phyloP scores from a whole-genome alignment of 2,888 invertebrate species.

The Lepidonotus clava region DNA sequence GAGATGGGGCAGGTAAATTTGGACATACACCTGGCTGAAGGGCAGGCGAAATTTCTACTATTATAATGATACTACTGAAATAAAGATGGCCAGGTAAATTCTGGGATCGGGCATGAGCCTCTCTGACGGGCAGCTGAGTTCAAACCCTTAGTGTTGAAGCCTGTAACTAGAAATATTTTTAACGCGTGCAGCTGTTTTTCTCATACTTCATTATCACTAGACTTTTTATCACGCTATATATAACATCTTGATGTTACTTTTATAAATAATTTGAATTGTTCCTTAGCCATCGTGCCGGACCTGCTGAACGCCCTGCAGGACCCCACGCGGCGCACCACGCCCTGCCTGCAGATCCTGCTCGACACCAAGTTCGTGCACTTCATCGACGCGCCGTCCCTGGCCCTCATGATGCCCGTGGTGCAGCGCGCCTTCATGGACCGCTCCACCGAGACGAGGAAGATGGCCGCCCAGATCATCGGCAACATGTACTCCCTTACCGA shows the following conservation, averaged over 20 bases:
- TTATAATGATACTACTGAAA: too few relatives aligned
- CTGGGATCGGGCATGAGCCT: too few relatives aligned
- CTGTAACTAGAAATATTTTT: too few relatives aligned
- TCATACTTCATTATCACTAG: background rate
- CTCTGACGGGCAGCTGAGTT: too few relatives aligned
- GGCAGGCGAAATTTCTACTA: too few relatives aligned
- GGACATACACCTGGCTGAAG: too few relatives aligned
- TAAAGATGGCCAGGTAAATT: too few relatives aligned
- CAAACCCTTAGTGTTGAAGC: too few relatives aligned
- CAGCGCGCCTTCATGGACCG: conserved; percentile 98
- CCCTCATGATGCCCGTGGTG: conserved; percentile 99
- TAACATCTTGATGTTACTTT: background rate
- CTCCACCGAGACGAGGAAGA: conserved; percentile 98
- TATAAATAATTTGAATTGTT: background rate
- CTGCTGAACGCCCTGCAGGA: conserved; percentile 95
- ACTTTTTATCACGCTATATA: background rate
- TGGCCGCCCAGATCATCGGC: conserved; percentile 99
- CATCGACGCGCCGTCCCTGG: conserved; percentile 98
- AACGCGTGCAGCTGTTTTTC: too few relatives aligned
- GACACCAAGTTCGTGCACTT: conserved; percentile 95
- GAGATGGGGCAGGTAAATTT: too few relatives aligned
- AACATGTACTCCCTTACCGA: conserved; percentile 99
- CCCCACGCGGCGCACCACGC: conserved; percentile 96
- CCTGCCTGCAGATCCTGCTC: conserved; percentile 92
- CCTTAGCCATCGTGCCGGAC: conserved; percentile 81